Conservation (phyloP, 1,140 invertebrate genomes). For the Eurosta solidaginis region DNA sequence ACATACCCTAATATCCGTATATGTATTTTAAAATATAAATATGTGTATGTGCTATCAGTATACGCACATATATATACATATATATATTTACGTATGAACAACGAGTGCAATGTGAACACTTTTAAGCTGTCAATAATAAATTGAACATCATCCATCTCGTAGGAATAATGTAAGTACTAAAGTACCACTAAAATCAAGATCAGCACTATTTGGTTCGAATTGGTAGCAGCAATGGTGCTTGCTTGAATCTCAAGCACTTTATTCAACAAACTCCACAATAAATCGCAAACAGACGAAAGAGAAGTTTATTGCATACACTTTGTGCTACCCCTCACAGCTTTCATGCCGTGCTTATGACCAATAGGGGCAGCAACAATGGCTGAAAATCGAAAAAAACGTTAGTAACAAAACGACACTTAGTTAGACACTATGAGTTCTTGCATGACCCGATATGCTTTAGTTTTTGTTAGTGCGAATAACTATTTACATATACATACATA, state of each 20-base stretch:
- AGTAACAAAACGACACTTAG: not conserved
- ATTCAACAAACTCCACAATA: constrained; percentile 11
- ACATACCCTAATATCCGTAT: no score
- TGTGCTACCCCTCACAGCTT: not conserved
- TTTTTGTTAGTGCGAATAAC: not conserved
- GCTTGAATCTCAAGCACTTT: not conserved
- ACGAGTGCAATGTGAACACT: not conserved
- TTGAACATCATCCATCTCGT: constrained; percentile 11
- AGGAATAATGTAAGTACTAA: not conserved
- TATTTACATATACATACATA: no score
- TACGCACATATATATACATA: no score
- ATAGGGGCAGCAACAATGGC: not conserved
- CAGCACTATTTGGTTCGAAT: not conserved
- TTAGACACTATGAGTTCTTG: not conserved
- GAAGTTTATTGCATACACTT: not conserved
- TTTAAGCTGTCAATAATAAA: constrained; percentile 23
- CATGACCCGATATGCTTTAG: no score
- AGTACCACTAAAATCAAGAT: not conserved
- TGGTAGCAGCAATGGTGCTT: not conserved
- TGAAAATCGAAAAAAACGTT: not conserved
- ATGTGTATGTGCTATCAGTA: no score
- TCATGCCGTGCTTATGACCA: no score
- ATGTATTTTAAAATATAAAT: no score
- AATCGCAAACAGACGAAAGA: not conserved
- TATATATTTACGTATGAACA: no score